phyloP scores from a whole-genome alignment of 2,113 vertebrate species.

The Caretta caretta region DNA sequence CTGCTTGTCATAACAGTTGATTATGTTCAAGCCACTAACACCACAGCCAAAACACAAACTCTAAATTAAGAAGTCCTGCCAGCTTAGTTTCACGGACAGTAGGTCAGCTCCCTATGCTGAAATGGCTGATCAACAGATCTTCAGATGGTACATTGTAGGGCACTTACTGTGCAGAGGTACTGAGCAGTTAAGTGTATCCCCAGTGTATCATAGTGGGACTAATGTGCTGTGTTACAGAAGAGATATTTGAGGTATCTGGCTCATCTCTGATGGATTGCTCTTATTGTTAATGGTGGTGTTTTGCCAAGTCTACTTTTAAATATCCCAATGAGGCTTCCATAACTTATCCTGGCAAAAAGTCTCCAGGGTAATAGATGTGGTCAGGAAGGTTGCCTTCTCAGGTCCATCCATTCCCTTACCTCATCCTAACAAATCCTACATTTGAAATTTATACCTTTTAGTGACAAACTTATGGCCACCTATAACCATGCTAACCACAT shows the following conservation, averaged over 20 bases:
- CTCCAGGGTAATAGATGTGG: too few relatives aligned
- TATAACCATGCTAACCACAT: not conserved
- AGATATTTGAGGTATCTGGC: not conserved
- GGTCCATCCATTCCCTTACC: not conserved
- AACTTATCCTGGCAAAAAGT: not conserved
- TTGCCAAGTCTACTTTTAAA: not conserved
- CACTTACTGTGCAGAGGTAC: fast-evolving
- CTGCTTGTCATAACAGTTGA: not conserved
- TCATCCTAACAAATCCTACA: not conserved
- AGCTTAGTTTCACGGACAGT: not conserved
- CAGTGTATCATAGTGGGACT: not conserved
- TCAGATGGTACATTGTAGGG: not conserved
- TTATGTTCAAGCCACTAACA: fast-evolving
- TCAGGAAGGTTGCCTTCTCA: not conserved
- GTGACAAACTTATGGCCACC: not conserved
- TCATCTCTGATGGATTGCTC: not conserved
- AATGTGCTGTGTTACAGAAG: fast-evolving
- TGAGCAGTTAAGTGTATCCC: not conserved
- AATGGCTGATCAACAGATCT: not conserved
- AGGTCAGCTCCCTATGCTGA: not conserved
- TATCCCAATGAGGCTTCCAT: not conserved
- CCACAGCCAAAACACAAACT: not conserved
- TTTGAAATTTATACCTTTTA: not conserved
- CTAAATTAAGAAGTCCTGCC: not conserved
- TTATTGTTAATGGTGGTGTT: not conserved